phyloP scores from a whole-genome alignment of 2,113 vertebrate genomes.

The Ariopsis seemanni region DNA sequence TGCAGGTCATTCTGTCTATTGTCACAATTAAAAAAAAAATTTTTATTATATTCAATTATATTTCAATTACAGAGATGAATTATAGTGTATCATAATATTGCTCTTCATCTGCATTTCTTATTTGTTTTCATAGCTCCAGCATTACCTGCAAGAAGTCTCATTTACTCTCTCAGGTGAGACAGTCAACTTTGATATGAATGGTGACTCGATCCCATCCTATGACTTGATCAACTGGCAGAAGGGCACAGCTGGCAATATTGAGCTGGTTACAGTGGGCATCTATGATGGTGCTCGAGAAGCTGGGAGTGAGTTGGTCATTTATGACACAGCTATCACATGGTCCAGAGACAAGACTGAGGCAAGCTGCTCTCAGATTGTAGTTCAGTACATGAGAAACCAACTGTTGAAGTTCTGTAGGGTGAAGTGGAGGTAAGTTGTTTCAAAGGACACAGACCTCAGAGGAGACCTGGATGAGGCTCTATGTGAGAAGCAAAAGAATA shows the following conservation, averaged over 20 bases:
- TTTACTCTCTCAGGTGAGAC: conserved; percentile 67
- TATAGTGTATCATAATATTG: neutral
- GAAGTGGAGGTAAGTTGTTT: conserved; percentile 69
- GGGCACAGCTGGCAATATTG: conserved; percentile 62
- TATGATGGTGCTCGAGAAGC: conserved; percentile 68
- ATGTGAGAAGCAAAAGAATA: neutral
- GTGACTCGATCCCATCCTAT: conserved; percentile 73
- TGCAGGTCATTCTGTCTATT: conserved; percentile 42
- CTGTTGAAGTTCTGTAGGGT: conserved; percentile 74
- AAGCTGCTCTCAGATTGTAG: conserved; percentile 74
- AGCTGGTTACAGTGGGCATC: conserved; percentile 70
- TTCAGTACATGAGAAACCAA: conserved; percentile 73
- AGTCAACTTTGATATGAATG: conserved; percentile 75
- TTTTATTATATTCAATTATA: no score
- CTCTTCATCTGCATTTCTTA: neutral
- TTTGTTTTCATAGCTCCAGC: conserved; percentile 63
- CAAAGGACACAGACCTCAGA: conserved; percentile 14
- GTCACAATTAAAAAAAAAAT: no score
- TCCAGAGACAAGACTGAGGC: conserved; percentile 71
- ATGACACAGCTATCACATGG: conserved; percentile 68
- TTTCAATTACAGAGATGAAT: no score
- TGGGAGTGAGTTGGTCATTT: conserved; percentile 70
- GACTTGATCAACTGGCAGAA: conserved; percentile 77
- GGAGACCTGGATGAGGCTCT: conserved; percentile 22
- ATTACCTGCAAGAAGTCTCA: conserved; percentile 71